Evolutionary conservation across 2,888 invertebrate genomes (phyloP).

Genomic region (Thereva nobilitata): DNA sequence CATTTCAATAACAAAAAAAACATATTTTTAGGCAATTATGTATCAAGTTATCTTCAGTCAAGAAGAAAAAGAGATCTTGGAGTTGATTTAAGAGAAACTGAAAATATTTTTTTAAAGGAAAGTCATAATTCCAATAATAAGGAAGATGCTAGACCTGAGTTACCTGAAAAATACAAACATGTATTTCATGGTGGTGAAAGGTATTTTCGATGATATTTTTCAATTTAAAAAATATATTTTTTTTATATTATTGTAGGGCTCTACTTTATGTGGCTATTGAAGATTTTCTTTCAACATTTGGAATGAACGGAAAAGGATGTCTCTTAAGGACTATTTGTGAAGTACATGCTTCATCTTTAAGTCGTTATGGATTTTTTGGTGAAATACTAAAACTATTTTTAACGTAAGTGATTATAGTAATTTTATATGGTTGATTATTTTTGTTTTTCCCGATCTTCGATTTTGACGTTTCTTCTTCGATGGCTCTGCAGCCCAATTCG

Average conservation of each 20-base stretch:
- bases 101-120: slow-evolving; percentile 36
- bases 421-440: too few species aligned
- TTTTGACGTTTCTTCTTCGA: too few species aligned
- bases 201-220: slow-evolving; percentile 28
- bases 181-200: slow-evolving; percentile 80
- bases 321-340: slow-evolving; percentile 82
- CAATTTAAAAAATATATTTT: background rate
- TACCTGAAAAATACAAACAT: slow-evolving; percentile 58
- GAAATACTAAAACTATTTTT: slow-evolving; percentile 82
- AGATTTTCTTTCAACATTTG: slow-evolving; percentile 78
- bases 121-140: slow-evolving; percentile 38
- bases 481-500: too few species aligned
- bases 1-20: background rate
- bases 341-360: slow-evolving; percentile 77
- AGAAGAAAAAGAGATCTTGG: slow-evolving; percentile 61
- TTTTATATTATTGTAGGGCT: slow-evolving; percentile 59
- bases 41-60: slow-evolving; percentile 70
- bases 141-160: slow-evolving; percentile 56
- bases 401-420: slow-evolving; percentile 65
- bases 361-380: slow-evolving; percentile 78
- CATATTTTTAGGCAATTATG: slow-evolving; percentile 64
- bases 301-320: slow-evolving; percentile 81
- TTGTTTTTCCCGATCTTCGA: too few species aligned
- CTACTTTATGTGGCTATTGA: slow-evolving; percentile 77
- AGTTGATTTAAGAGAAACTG: slow-evolving; percentile 43